Conservation (phyloP, 2,888 invertebrate genomes). For the Dusona sp. region DNA sequence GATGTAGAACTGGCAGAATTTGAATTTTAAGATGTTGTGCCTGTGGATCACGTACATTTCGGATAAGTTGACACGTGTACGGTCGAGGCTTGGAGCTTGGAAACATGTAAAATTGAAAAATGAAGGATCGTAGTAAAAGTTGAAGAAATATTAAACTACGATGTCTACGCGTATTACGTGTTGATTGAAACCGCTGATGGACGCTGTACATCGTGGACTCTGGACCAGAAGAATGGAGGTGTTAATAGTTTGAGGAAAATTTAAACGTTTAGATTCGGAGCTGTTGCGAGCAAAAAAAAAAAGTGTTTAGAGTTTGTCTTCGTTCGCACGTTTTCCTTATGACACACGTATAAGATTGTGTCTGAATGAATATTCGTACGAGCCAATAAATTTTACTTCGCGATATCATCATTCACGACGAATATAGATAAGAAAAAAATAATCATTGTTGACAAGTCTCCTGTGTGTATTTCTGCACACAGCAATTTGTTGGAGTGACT, state of each 20-base stretch:
- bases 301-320: not conserved
- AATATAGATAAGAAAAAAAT: not conserved
- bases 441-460: not conserved
- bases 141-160: not conserved
- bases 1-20: too few relatives aligned
- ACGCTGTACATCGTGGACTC: not conserved
- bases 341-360: not conserved
- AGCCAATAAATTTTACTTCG: not conserved
- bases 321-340: not conserved
- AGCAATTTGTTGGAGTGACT: not conserved
- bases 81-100: not conserved
- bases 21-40: too few relatives aligned
- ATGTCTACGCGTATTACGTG: not conserved
- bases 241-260: not conserved
- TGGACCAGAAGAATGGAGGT: not conserved
- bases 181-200: not conserved
- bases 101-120: not conserved
- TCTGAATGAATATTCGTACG: too few relatives aligned
- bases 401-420: not conserved
- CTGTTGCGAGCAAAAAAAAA: not conserved
- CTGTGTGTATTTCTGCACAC: not conserved
- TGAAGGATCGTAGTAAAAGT: not conserved
- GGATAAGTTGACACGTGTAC: not conserved
- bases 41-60: too few relatives aligned
- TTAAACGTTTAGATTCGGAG: not conserved